These are phyloP conservation scores for Drosophila insularis DNA, from an alignment of 1,140 invertebrate species.

Conservation along the genomic window DNA sequence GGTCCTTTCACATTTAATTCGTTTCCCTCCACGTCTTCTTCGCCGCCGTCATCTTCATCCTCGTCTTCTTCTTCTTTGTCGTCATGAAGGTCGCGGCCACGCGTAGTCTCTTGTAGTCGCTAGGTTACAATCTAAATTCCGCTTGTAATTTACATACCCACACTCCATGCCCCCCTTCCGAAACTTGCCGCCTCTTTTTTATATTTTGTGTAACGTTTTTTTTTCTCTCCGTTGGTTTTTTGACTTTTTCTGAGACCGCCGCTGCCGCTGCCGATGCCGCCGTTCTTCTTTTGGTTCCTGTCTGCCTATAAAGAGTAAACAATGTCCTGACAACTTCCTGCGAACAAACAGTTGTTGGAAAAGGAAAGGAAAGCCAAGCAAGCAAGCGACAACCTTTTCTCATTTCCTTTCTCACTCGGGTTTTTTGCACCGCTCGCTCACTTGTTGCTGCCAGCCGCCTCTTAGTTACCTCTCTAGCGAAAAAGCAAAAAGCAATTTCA, in stretches of 20 bases:
- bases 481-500: slow-evolving; percentile 73
- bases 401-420: slow-evolving; percentile 57
- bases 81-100: slow-evolving; percentile 19
- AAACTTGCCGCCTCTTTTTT: slow-evolving; percentile 11
- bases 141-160: slow-evolving; percentile 66
- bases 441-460: slow-evolving; percentile 58
- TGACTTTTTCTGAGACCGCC: slow-evolving; percentile 24
- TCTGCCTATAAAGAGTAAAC: slow-evolving; percentile 56
- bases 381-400: slow-evolving; percentile 70
- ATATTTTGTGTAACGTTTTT: slow-evolving; percentile 24
- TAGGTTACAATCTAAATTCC: slow-evolving; percentile 76
- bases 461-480: slow-evolving; percentile 17
- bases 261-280: neutral
- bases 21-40: slow-evolving; percentile 12
- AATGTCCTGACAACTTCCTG: slow-evolving; percentile 72
- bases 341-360: slow-evolving; percentile 63
- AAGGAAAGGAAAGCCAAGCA: slow-evolving; percentile 3
- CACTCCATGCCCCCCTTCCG: slow-evolving; percentile 3
- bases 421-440: slow-evolving; percentile 17
- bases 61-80: slow-evolving; percentile 23
- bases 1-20: slow-evolving; percentile 67
- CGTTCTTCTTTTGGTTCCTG: slow-evolving; percentile 35
- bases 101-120: slow-evolving; percentile 20
- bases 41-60: slow-evolving; percentile 21
- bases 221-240: slow-evolving; percentile 29